Evolutionary conservation across 2,888 invertebrate genomes (phyloP), one percentile per base, ranked within the genome.

Genomic region (Amblyjoppa proteus): DNA sequence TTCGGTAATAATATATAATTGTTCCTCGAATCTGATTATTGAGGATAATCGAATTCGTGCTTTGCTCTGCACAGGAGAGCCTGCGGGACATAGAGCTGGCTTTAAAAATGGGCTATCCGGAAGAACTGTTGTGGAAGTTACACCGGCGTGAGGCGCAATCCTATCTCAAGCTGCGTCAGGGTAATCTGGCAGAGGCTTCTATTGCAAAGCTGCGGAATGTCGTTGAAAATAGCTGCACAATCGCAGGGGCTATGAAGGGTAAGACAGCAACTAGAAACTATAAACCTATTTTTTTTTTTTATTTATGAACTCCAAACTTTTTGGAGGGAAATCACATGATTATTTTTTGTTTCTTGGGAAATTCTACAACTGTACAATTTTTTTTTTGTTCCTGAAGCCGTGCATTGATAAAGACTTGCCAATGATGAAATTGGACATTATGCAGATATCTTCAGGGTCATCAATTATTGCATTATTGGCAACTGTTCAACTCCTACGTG

Each of bases 81-180:
- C 90, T 97, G 38, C 93, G 94, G 84, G 97, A 97, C 93, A 95
- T 97, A 45, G 94, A 95, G 31, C 90, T 95, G 74, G 96, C 96
- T 0, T 92, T 97, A 13, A 93, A 95, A 53, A 94, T 95, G 87
- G 95, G 95, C 11, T 97, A 97, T 91, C 97, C 97, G 0, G 91
- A 93, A 56, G 95, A 96, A 81, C 94, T 96, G 74, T 94, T 94
- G 49, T 95, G 96, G 89, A 97, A 97, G 94, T 94, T 98, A 77
- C 94, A 96, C 76, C 93, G 97, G 25, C 95, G 97, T 34, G 95
- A 95, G 88, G 96, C 96, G 0, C 96, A 96, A 89, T 97, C 97
- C 92, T 95, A 95, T 87, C 93, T 95, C 25, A 95, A 96, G 90
- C 91, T 96, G 71, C 93, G 94, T 1, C 92, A 95, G 51, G 91